Percentiles rank a stretch among this genome's conserved stretches.
phyloP scores from a whole-genome alignment of 2,888 invertebrate species.

The Drosophila merina region DNA sequence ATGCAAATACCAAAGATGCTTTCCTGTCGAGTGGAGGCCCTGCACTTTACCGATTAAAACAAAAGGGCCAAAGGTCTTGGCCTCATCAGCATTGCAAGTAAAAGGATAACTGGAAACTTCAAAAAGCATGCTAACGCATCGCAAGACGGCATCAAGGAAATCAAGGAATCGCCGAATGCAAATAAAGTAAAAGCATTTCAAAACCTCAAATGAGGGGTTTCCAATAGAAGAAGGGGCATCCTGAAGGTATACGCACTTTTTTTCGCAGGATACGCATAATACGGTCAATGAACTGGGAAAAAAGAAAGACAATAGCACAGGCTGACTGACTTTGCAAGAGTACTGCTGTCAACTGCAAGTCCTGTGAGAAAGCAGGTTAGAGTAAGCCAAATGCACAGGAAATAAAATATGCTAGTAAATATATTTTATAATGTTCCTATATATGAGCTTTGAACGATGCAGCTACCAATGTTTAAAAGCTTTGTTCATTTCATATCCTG shows the following conservation, averaged over 20 bases:
- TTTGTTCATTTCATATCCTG: too few species aligned
- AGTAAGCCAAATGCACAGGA: conserved; percentile 18
- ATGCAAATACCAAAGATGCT: conserved; percentile 41
- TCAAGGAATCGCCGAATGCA: conserved; percentile 65
- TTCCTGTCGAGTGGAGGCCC: conserved; percentile 33
- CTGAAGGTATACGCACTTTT: conserved; percentile 34
- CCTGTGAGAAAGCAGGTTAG: conserved; percentile 30
- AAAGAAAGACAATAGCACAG: conserved; percentile 52
- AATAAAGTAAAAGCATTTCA: conserved; percentile 62
- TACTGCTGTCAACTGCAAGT: conserved; percentile 34
- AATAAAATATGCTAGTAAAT: background rate
- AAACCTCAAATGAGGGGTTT: conserved; percentile 18
- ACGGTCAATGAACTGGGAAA: conserved; percentile 73
- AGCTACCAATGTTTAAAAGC: too few species aligned
- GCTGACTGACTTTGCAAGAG: conserved; percentile 20
- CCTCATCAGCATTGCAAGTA: conserved; percentile 26
- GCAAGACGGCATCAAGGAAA: conserved; percentile 45
- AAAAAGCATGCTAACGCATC: conserved; percentile 42
- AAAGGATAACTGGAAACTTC: conserved; percentile 53
- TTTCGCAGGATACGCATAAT: conserved; percentile 59
- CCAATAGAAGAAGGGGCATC: conserved; percentile 2
- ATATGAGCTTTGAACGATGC: too few species aligned
- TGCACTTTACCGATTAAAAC: conserved; percentile 75
- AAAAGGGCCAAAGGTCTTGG: conserved; percentile 49
- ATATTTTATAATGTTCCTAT: too few species aligned